Base-by-base conservation (phyloP, 37 sponge, comb jelly and placozoan species). In the Cliona cf. orientalis region DNA sequence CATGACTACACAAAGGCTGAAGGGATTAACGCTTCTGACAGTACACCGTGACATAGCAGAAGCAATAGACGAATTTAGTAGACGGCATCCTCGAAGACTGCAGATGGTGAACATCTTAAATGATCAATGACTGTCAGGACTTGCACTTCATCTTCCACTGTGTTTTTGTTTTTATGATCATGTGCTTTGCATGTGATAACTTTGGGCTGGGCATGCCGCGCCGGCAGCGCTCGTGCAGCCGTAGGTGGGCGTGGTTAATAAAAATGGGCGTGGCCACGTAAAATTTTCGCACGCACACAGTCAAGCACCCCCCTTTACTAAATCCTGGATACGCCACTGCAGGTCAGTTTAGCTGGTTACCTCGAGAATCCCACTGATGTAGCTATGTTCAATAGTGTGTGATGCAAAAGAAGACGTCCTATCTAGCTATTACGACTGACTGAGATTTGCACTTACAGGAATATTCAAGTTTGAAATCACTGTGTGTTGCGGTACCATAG, bases 21-120 rank as follows among this genome's bases (percentile, higher is more conserved):
- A 69, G 22, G 69, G 57, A 23, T 57, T 80, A 21, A 42, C 80
- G 28, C 69, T 80, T 42, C 80, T 80, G 1, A 69, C 67, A 19
- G 44, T 80, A 0, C 80, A 67, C 39, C 69, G 45, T 46, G 80
- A 67, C 55, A 49, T 49, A 11, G 14, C 55, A 11, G 69, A 33
- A 63, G 70, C 44, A 12, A 68, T 44, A 22, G 32, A 80, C n/a
- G 69, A 80, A 26, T 80, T 67, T 68, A 38, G 58, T n/a, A 23
- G 58, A 35, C 28, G 56, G 17, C 58, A 74, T 31, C 57, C 74
- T 12, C 26, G 74, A 53, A 46, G 74, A 53, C 28, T 49, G 74
- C 46, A 71, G 33, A 34, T 66, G 35, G 68, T 66, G 35, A 36
- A 66, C 35, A 66, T 66, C 35, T 36, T 66, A 49, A 11, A 49